Evolutionary conservation across 1,140 invertebrate genomes (phyloP), one percentile per base, ranked within the genome.

Genomic region (Akabosia matsudoensis): DNA sequence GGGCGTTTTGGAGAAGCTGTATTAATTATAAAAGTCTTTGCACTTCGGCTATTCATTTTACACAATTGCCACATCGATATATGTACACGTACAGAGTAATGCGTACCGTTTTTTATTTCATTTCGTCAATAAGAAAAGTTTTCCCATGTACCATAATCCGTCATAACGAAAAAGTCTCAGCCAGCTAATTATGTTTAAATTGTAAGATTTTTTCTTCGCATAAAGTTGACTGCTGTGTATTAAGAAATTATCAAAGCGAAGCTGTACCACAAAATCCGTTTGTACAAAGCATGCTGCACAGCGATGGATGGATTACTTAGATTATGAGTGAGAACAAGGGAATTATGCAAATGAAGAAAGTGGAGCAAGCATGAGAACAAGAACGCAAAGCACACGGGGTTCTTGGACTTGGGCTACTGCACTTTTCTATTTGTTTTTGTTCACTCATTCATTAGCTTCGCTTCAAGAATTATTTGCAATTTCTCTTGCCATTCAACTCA

Each of bases 281-380:
- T 13, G n/a, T n/a, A n/a, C n/a, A n/a, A 56, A 13, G 54, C 7
- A 45, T 45, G 18, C 18, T 56, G 7, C 4, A 3, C n/a, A 24
- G 54, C 3, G 61, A 30, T 67, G 24, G 61, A 30, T 28, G 10
- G 3, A 30, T 3, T 30, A n/a, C n/a, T n/a, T n/a, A n/a, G n/a
- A n/a, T n/a, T 28, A n/a, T 31, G 61, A 67, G 61, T 67, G 61
- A 67, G 61, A 67, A 67, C 61, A 67, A 67, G 61, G 30, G 61
- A 67, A 67, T 67, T 67, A 67, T 67, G 61, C 61, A 67, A 67
- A 67, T 67, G 1, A 67, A 30, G 31, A 7, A 61, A 61, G 54
- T 61, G n/a, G 54, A 61, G 54, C 54, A 61, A 24, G 61, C 61
- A 2, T 67, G 61, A 30, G 24, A 67, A 67, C 61, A 30, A 45